Evolutionary conservation across 2,113 vertebrate species (phyloP).

Genomic region (Etheostoma cragini): DNA sequence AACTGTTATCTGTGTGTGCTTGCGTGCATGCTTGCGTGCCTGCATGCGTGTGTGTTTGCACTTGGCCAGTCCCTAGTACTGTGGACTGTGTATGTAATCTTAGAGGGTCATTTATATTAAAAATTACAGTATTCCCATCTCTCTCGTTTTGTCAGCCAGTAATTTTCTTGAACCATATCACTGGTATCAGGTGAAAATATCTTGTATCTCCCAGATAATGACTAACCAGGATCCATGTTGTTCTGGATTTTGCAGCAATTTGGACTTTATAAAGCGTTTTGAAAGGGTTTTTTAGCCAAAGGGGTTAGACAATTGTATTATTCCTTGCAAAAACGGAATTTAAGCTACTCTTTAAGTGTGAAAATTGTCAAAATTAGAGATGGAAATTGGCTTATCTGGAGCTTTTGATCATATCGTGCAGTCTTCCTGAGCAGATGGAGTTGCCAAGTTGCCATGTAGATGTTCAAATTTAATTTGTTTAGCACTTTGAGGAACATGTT

Average conservation of each 20-base stretch:
- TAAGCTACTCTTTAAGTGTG: background rate
- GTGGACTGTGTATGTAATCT: background rate
- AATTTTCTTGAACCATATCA: background rate
- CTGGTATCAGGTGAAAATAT: background rate
- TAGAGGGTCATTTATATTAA: constrained; percentile 15
- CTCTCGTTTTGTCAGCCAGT: background rate
- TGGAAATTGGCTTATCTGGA: background rate
- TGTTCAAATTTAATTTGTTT: background rate
- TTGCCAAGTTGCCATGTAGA: background rate
- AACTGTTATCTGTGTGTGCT: background rate
- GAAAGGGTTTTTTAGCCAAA: background rate
- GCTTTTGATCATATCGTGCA: background rate
- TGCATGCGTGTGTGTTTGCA: background rate
- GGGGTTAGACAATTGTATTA: background rate
- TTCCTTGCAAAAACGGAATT: background rate
- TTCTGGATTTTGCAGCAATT: background rate
- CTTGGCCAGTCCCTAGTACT: background rate
- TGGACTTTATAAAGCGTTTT: background rate
- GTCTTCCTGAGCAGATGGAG: background rate
- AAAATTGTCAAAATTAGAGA: background rate
- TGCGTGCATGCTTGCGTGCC: background rate
- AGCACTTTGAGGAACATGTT: background rate
- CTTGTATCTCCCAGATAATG: background rate
- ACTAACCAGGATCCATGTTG: background rate
- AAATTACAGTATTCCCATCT: constrained; percentile 33